Percentiles rank a stretch among this genome's conserved stretches.
phyloP scores from a whole-genome alignment of 2,888 invertebrate species.

The Amphimallon solstitiale region DNA sequence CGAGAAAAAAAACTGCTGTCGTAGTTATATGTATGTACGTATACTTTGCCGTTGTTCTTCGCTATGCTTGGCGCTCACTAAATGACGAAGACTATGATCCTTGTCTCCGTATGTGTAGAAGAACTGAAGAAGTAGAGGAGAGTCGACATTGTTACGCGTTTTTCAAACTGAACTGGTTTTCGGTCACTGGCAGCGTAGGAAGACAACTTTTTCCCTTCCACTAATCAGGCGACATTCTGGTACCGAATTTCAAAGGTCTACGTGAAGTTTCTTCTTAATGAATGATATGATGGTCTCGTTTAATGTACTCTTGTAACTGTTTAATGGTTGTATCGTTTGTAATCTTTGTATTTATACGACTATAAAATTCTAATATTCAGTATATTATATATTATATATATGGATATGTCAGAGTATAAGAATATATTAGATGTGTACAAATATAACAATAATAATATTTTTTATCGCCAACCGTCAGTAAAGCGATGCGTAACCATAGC shows the following conservation, averaged over 20 bases:
- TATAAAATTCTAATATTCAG: constrained; percentile 6
- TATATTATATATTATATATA: too few relatives aligned
- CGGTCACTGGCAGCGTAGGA: constrained; percentile 42
- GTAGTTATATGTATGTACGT: too few relatives aligned
- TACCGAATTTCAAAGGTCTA: constrained; percentile 16
- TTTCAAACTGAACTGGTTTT: constrained; percentile 40
- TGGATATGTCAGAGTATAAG: too few relatives aligned
- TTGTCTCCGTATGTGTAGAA: constrained; percentile 5
- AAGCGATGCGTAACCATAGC: too few relatives aligned
- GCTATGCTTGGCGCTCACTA: too few relatives aligned
- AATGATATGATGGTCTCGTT: not conserved
- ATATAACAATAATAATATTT: too few relatives aligned
- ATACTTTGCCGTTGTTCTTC: too few relatives aligned
- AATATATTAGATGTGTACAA: too few relatives aligned
- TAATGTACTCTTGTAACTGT: not conserved
- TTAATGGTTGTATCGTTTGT: not conserved
- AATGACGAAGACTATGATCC: not conserved
- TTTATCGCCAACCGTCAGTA: too few relatives aligned
- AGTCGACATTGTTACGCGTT: constrained; percentile 29
- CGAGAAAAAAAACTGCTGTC: not conserved
- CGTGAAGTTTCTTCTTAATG: constrained; percentile 11
- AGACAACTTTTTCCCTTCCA: constrained; percentile 41
- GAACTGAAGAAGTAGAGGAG: too few relatives aligned
- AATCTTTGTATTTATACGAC: not conserved
- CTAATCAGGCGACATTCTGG: constrained; percentile 5